Conservation (phyloP, 2,113 vertebrate species). For the Mormyrus lacerda region DNA sequence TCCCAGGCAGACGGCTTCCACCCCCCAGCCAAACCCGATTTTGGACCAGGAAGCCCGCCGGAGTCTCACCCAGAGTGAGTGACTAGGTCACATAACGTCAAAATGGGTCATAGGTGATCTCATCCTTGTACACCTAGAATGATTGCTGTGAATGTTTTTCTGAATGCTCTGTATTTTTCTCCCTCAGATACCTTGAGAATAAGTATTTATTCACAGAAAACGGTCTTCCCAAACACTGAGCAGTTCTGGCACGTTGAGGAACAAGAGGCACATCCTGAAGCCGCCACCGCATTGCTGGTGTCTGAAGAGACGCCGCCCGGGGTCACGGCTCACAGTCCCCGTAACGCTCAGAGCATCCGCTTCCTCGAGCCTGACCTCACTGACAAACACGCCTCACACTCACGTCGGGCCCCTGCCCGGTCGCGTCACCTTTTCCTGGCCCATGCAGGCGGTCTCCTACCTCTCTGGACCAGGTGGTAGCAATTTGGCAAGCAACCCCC, state of each 20-base stretch:
- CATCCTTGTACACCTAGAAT: not conserved
- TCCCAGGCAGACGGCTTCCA: no score
- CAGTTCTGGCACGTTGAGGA: not conserved
- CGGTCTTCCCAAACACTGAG: not conserved
- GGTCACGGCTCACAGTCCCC: not conserved
- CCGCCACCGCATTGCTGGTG: not conserved
- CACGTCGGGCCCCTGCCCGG: not conserved
- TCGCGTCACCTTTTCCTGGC: not conserved
- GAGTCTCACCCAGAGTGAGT: not conserved
- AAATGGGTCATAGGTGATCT: not conserved
- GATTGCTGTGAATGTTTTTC: not conserved
- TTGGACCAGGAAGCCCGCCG: not conserved
- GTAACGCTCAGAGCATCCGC: not conserved
- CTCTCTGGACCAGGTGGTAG: slow-evolving; percentile 7
- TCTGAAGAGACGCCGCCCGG: not conserved
- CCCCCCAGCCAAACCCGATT: no score
- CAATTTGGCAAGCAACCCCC: not conserved
- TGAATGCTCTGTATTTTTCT: not conserved
- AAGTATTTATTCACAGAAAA: not conserved
- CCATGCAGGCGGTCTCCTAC: not conserved
- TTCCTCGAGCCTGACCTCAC: not conserved
- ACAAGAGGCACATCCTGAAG: not conserved
- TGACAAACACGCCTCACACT: not conserved
- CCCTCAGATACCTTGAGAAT: not conserved
- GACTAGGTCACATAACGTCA: not conserved